Base-by-base conservation (phyloP, 2,888 invertebrate species). In the Protophormia terraenovae region DNA sequence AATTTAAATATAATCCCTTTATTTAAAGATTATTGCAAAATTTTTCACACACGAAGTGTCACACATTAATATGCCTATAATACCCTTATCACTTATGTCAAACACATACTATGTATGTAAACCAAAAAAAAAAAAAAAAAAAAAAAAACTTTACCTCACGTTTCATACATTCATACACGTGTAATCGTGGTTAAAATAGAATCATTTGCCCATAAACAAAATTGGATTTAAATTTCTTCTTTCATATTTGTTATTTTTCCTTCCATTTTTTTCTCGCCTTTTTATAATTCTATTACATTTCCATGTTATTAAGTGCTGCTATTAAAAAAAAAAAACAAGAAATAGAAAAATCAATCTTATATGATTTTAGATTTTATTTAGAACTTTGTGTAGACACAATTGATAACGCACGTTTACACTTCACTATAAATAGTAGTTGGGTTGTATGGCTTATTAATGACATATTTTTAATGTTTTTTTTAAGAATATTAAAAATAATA, bases 361-460 rank as follows among this genome's bases (percentile, higher is more conserved):
- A 14, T 45, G 4, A 5, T 41, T 24, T 58, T 8, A 24, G 29
- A 60, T 47, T 53, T 41, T n/a, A n/a, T n/a, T n/a, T 53, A 75
- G 69, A 75, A 75, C 12, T 69, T n/a, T 45, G 10, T 2, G 41
- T 16, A 58, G 58, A 22, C 71, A 67, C 14, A 27, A 38, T 29
- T 80, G 81, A 77, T 84, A 72, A 29, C 24, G 41, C 82, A 82
- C 76, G 71, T 77, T 64, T 66, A n/a, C 38, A 22, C 60, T 67
- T 35, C 12, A 35, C 32, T 60, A 45, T 58, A 16, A 64, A 55
- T n/a, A 69, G 60, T 47, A 58, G 29, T 24, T 14, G 16, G 16
- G 16, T n/a, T 3, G 8, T 3, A 35, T 58, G 16, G 24, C 14
- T 41, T 41, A 16, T 32, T 16, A 16, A 32, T 32, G 7, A 8